Percentiles rank a stretch among this genome's conserved stretches.
Conservation (phyloP, 1,140 invertebrate species). For the Agraylea sexmaculata region DNA sequence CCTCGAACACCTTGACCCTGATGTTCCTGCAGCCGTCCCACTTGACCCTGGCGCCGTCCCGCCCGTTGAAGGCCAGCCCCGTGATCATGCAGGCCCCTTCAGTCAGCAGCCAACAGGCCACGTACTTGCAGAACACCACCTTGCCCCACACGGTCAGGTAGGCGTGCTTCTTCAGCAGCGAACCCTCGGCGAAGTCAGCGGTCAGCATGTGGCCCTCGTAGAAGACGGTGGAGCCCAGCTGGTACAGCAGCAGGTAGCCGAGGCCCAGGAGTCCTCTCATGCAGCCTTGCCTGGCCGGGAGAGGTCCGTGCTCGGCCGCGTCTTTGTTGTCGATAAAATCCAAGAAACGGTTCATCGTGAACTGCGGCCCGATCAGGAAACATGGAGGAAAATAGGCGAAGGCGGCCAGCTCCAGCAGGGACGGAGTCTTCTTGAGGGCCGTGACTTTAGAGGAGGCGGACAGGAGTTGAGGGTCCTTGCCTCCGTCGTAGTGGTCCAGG, state of each 20-base stretch:
- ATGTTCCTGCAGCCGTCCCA: constrained; percentile 84
- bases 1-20: constrained; percentile 63
- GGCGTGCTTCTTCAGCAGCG: constrained; percentile 52
- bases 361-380: constrained; percentile 86
- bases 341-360: constrained; percentile 69
- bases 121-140: constrained; percentile 77
- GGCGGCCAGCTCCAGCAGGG: constrained; percentile 64
- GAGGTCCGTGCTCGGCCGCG: constrained; percentile 33
- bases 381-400: constrained; percentile 77
- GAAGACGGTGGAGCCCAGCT: constrained; percentile 51
- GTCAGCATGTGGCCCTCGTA: constrained; percentile 60
- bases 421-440: constrained; percentile 50
- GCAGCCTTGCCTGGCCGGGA: constrained; percentile 43
- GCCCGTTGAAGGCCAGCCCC: constrained; percentile 75
- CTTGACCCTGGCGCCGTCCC: constrained; percentile 41
- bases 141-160: constrained; percentile 74
- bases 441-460: constrained; percentile 62
- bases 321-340: constrained; percentile 61
- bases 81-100: constrained; percentile 58
- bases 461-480: constrained; percentile 45
- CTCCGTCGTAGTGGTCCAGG: constrained; percentile 79
- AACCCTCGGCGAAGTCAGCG: constrained; percentile 45
- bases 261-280: constrained; percentile 50
- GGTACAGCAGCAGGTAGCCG: constrained; percentile 59
- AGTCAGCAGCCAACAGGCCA: constrained; percentile 84